A percentile compares a stretch with the other conserved stretches of the same genome.
Evolutionary conservation across 2,797 vertebrate genomes (phyloP).

Genomic region (Apogon talboti): DNA sequence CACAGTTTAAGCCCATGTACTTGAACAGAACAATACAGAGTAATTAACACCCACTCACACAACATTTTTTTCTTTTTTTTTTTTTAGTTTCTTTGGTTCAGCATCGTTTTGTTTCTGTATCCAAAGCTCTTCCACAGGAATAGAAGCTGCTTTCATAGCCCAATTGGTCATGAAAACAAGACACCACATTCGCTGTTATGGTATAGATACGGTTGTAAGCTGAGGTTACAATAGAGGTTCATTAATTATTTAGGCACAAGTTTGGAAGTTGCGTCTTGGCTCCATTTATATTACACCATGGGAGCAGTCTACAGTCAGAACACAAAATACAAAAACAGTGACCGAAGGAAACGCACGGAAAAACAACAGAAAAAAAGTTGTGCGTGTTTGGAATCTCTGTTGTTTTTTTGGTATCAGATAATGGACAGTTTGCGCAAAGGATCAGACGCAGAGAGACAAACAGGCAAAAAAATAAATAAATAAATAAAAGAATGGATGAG

Average conservation of each 20-base stretch:
- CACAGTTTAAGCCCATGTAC: slow-evolving; percentile 32
- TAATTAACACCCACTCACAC: slow-evolving; percentile 52
- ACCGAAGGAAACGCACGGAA: no score
- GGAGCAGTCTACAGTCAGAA: background rate
- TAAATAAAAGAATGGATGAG: background rate
- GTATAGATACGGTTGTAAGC: slow-evolving; percentile 35
- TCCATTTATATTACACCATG: slow-evolving; percentile 1
- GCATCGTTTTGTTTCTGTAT: slow-evolving; percentile 5
- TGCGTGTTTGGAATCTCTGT: no score
- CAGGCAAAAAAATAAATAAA: background rate
- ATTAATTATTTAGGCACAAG: slow-evolving; percentile 63
- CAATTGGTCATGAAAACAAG: slow-evolving; percentile 23
- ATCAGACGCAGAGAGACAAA: background rate
- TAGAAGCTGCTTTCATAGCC: slow-evolving; percentile 2
- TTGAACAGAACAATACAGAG: slow-evolving; percentile 34
- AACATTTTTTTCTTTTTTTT: background rate
- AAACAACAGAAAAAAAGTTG: no score
- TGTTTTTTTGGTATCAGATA: background rate
- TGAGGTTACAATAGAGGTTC: slow-evolving; percentile 42
- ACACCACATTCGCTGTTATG: slow-evolving; percentile 4
- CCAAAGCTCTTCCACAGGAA: background rate
- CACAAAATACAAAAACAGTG: background rate
- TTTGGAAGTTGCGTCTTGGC: slow-evolving; percentile 40
- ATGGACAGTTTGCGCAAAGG: slow-evolving; percentile 4
- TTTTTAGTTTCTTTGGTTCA: background rate